Conservation (phyloP, 2,888 invertebrate species). For the Congeria kusceri region DNA sequence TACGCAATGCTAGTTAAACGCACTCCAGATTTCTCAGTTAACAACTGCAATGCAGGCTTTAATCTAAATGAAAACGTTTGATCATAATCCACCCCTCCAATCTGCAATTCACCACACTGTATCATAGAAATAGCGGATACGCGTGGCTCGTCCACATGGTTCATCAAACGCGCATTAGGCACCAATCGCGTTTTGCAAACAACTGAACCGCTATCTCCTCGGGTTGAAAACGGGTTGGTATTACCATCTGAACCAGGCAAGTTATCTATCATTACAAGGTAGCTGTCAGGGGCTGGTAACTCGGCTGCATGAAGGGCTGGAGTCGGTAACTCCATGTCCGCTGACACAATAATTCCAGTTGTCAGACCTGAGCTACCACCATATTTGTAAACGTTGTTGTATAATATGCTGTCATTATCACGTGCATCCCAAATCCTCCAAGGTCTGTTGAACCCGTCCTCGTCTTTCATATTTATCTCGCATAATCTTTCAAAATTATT, state of each 20-base stretch:
- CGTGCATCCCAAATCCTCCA: slow-evolving; percentile 5
- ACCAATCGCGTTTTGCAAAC: slow-evolving; percentile 17
- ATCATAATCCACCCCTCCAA: too few species aligned
- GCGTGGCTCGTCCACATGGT: too few species aligned
- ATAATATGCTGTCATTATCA: neutral
- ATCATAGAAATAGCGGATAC: too few species aligned
- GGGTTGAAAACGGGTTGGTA: slow-evolving; percentile 11
- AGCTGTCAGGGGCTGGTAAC: neutral
- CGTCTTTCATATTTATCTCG: slow-evolving; percentile 31
- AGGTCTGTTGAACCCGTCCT: slow-evolving; percentile 10
- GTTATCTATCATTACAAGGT: slow-evolving; percentile 31
- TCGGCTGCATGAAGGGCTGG: neutral
- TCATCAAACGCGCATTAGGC: too few species aligned
- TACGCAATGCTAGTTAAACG: too few species aligned
- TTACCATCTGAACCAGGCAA: slow-evolving; percentile 26
- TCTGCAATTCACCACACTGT: too few species aligned
- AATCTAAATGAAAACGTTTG: too few species aligned
- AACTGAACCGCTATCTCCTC: slow-evolving; percentile 31
- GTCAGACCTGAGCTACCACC: slow-evolving; percentile 32
- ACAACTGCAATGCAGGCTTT: too few species aligned
- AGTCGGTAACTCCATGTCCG: slow-evolving; percentile 17
- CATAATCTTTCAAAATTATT: slow-evolving; percentile 3
- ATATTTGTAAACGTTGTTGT: slow-evolving; percentile 30
- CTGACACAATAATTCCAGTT: slow-evolving; percentile 31
- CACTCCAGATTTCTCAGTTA: too few species aligned